Evolutionary conservation across 2,113 vertebrate genomes (phyloP).

Genomic region (Neogale vison): DNA sequence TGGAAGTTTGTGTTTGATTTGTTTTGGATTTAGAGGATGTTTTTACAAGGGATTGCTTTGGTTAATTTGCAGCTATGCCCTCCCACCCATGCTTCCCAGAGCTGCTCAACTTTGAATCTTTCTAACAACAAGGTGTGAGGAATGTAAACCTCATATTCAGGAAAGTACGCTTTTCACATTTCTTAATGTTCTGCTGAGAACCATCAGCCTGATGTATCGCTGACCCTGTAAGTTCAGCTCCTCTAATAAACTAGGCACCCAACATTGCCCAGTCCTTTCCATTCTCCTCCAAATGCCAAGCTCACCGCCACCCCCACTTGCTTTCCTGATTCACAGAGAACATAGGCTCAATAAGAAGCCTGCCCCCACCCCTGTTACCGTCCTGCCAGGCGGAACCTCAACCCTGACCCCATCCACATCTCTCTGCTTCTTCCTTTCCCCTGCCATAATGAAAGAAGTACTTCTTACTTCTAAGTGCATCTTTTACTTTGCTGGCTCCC

Average conservation of each 20-base stretch:
- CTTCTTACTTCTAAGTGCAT: background rate
- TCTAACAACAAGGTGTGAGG: background rate
- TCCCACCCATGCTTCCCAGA: background rate
- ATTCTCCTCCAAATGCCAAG: background rate
- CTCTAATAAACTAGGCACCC: background rate
- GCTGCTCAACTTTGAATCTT: background rate
- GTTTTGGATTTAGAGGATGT: background rate
- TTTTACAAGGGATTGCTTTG: background rate
- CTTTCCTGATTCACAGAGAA: background rate
- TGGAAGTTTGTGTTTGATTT: background rate
- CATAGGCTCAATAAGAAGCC: background rate
- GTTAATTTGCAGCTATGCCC: background rate
- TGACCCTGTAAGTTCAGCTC: background rate
- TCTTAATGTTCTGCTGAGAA: background rate
- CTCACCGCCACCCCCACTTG: rapidly evolving
- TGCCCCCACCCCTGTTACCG: background rate
- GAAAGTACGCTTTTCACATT: background rate
- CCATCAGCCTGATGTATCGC: background rate
- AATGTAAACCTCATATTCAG: background rate
- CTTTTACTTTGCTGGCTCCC: background rate
- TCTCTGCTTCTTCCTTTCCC: background rate
- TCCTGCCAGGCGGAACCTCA: background rate
- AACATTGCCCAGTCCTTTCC: background rate
- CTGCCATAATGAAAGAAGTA: background rate
- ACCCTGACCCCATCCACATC: background rate